phyloP scores from a whole-genome alignment of 1,140 invertebrate genomes.

The Tribolium madens region DNA sequence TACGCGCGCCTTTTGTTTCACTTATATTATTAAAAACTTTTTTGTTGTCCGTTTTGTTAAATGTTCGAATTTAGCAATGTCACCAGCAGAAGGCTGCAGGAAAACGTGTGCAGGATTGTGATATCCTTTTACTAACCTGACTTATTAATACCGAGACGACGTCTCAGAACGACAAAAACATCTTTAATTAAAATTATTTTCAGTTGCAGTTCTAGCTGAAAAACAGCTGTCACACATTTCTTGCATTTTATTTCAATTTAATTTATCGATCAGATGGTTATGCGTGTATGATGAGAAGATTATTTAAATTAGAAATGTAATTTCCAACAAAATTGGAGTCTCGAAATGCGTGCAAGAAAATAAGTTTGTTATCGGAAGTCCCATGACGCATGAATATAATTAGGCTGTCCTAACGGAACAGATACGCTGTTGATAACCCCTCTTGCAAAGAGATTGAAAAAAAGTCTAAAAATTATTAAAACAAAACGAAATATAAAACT shows the following conservation, averaged over 20 bases:
- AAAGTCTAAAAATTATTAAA: not conserved
- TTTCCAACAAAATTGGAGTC: constrained; percentile 48
- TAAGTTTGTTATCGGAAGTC: constrained; percentile 48
- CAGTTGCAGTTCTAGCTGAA: not conserved
- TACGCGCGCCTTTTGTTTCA: constrained; percentile 38
- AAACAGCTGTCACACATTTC: not conserved
- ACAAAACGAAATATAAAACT: constrained; percentile 6
- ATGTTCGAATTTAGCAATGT: constrained; percentile 33
- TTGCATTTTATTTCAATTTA: constrained; percentile 37
- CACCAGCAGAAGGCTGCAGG: constrained; percentile 4
- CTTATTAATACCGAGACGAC: constrained; percentile 19
- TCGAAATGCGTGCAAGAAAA: constrained; percentile 46
- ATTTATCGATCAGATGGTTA: constrained; percentile 16
- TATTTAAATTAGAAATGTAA: constrained; percentile 45
- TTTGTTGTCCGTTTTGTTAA: constrained; percentile 34
- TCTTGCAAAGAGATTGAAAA: too few relatives aligned
- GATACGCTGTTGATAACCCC: constrained; percentile 12
- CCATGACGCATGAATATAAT: constrained; percentile 50
- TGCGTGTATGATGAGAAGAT: constrained; percentile 45
- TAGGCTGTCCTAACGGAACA: constrained; percentile 44
- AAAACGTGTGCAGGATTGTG: constrained; percentile 24
- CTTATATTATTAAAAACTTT: constrained; percentile 36
- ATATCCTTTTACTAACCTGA: constrained; percentile 22
- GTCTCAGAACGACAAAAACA: constrained; percentile 19
- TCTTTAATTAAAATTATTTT: constrained; percentile 39